Percentiles rank a stretch among this genome's conserved stretches.
Conservation (phyloP, 2,888 invertebrate species). For the Lypha dubia region DNA sequence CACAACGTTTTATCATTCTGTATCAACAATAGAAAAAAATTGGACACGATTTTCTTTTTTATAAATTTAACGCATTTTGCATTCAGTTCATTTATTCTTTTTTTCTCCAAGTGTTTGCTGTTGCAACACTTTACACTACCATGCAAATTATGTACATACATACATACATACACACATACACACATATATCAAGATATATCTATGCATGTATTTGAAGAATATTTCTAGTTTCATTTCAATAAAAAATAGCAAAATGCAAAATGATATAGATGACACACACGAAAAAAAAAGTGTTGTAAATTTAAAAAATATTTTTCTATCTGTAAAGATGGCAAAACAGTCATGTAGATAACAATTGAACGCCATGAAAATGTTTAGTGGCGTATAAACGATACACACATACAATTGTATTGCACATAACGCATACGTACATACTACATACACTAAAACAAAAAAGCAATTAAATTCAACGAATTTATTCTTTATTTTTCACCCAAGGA, state of each 20-base stretch:
- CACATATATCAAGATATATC: too few relatives aligned
- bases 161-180: too few relatives aligned
- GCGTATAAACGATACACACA: conserved; percentile 73
- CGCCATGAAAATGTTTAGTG: conserved; percentile 81
- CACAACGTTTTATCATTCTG: conserved; percentile 51
- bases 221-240: conserved; percentile 49
- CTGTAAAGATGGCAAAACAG: conserved; percentile 73
- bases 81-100: conserved; percentile 30
- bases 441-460: too few relatives aligned
- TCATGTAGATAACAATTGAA: conserved; percentile 81
- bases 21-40: conserved; percentile 44
- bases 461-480: too few relatives aligned
- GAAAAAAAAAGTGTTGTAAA: conserved; percentile 27
- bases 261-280: conserved; percentile 31
- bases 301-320: conserved; percentile 53
- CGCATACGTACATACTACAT: conserved; percentile 44
- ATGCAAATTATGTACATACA: conserved; percentile 7
- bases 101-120: not conserved
- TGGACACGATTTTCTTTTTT: conserved; percentile 60
- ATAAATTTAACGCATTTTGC: conserved; percentile 60
- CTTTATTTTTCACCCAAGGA: too few relatives aligned
- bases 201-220: not conserved
- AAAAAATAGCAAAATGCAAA: conserved; percentile 56
- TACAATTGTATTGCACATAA: conserved; percentile 41
- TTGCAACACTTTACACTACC: conserved; percentile 21